A percentile compares a stretch with the other conserved stretches of the same genome.
Conservation (phyloP, 2,797 vertebrate species). For the Gephyroberyx darwinii region DNA sequence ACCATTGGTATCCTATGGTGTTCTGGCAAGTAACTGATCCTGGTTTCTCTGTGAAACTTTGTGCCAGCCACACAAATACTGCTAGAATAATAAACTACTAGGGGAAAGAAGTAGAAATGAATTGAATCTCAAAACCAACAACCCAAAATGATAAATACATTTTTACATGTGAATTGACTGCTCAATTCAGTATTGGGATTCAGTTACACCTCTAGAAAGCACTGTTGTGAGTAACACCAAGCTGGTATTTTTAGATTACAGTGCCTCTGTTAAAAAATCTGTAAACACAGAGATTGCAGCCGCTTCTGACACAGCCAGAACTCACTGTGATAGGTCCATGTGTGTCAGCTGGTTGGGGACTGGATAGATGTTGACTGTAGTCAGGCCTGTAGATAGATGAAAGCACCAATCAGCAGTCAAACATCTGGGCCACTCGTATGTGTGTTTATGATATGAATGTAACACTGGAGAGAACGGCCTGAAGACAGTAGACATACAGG, state of each 20-base stretch:
- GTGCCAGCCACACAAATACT: not conserved
- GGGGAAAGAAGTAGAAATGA: not conserved
- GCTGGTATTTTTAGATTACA: conserved; percentile 29
- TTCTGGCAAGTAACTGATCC: no score
- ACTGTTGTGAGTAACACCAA: conserved; percentile 6
- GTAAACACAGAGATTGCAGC: not conserved
- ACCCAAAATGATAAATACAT: not conserved
- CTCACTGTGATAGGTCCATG: conserved; percentile 93
- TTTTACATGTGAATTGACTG: not conserved
- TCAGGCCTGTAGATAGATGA: conserved; percentile 83
- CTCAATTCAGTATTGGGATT: not conserved
- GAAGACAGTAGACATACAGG: conserved; percentile 11
- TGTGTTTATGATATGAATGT: conserved; percentile 11
- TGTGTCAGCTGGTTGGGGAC: conserved; percentile 90
- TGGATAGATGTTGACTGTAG: conserved; percentile 89
- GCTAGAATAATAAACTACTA: not conserved
- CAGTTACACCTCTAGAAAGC: not conserved
- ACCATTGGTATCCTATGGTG: no score
- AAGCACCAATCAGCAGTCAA: conserved; percentile 43
- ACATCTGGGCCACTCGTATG: conserved; percentile 33
- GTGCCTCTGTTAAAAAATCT: conserved; percentile 12
- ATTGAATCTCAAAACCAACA: not conserved
- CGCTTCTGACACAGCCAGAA: conserved; percentile 47
- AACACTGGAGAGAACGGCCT: conserved; percentile 11
- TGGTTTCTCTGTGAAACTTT: no score